Evolutionary conservation across 2,113 vertebrate genomes (phyloP), one percentile per base, ranked within the genome.

Genomic region (Tachysurus vachellii): DNA sequence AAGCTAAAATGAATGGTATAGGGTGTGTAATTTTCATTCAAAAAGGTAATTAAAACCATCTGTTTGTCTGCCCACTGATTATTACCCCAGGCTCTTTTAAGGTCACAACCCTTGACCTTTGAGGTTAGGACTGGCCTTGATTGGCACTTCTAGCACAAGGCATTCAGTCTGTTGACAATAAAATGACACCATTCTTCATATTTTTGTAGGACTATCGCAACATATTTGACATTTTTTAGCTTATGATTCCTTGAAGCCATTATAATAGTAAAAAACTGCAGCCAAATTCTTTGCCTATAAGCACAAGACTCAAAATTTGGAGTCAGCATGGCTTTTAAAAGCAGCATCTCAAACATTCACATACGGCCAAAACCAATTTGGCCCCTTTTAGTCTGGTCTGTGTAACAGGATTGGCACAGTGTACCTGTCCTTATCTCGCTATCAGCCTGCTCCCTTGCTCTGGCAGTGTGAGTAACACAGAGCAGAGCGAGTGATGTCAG

Each of bases 51-150:
- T 77, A 80, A 88, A 80, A 80, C 68, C 89, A 84, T 89, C 80
- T 89, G 88, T 87, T 85, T 87, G 62, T 71, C 50, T 75, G 79
- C 75, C 19, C 28, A 44, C 87, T 81, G 84, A 86, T 86, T 90
- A 88, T 81, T 87, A 71, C 86, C 82, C 57, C 61, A 64, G 73
- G 57, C 84, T 77, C 23, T 76, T 77, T 75, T 28, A 77, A 26
- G 83, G 80, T 85, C 79, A 17, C 21, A 76, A 84, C 88, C 86
- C 5, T 26, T 89, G 88, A 87, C 88, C 80, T 54, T 61, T 57
- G 36, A 81, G 89, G 87, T 86, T 85, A 88, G 47, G 83, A 23
- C 44, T 64, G 73, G 80, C 57, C 81, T 81, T 83, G 86, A 87
- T 87, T 84, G 86, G 81, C 86, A 87, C 73, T 66, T 77, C 81